Evolutionary conservation across 2,888 invertebrate genomes (phyloP), one percentile per base, ranked within the genome.

Genomic region (Nomada flava): DNA sequence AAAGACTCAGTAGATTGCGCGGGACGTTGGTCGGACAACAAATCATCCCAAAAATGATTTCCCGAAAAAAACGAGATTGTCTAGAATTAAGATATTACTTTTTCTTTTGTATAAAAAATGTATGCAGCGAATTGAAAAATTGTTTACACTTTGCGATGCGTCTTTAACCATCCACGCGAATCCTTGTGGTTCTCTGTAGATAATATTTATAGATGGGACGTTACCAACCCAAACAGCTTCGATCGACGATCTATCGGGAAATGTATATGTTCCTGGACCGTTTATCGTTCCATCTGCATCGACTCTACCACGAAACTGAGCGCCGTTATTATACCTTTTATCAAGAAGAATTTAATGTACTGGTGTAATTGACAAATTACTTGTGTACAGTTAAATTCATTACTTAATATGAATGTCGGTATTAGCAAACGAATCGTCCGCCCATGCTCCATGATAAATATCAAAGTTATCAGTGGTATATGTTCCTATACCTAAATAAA

Each of bases 401-500:
- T 79, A 89, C 88, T 65, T 60, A 59, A 89, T 79, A 15, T 79
- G 69, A 68, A 86, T 79, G 10, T 78, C 23, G 10, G 2, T 81
- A 18, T 92, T 93, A 0, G 93, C 92, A 2, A 96, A 91, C 69
- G 94, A 94, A 88, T 96, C 96, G 15, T 93, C 90, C 0, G 95
- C 94, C 96, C 96, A 96, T 2, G 86, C 86, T 9, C 95, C 96
- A 36, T 92, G 88, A 89, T 96, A 96, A 0, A 88, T 88, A 86
- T 96, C 95, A 0, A 95, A 95, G 87, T 96, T 95, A 7, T 94
- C 94, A 0, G 96, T 96, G 2, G 89, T 94, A 86, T 96, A 96
- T 15, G 92, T 91, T 11, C 96, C 96, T 0, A 86, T 90, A 3
- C 95, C 95, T 91, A 67, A 23, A n/a, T 42, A 68, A n/a, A 10